phyloP scores from a whole-genome alignment of 2,888 invertebrate genomes.

The Epicampocera succincta region DNA sequence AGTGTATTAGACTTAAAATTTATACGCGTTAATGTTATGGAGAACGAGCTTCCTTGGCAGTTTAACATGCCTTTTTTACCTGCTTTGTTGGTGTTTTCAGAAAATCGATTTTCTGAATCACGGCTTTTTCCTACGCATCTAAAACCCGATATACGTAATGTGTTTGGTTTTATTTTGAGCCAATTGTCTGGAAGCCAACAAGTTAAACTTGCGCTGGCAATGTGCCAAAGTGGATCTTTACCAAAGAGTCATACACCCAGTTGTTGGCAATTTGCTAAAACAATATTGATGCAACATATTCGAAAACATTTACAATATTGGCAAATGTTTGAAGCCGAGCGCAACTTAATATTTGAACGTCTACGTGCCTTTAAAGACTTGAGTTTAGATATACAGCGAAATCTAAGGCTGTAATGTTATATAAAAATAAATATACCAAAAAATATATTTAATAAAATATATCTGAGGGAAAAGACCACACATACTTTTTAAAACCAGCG shows the following conservation, averaged over 20 bases:
- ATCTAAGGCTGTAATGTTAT: slow-evolving; percentile 59
- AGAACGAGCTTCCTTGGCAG: slow-evolving; percentile 92
- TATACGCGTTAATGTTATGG: slow-evolving; percentile 89
- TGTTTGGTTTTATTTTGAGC: slow-evolving; percentile 88
- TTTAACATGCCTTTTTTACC: slow-evolving; percentile 89
- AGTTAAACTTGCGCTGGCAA: slow-evolving; percentile 72
- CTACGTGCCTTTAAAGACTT: slow-evolving; percentile 75
- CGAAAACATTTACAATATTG: slow-evolving; percentile 75
- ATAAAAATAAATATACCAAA: slow-evolving; percentile 4
- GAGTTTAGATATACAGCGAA: slow-evolving; percentile 75
- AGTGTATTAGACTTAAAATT: slow-evolving; percentile 79
- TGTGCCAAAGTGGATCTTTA: slow-evolving; percentile 72
- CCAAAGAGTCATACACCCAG: slow-evolving; percentile 70
- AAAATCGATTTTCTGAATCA: slow-evolving; percentile 84
- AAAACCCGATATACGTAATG: slow-evolving; percentile 75
- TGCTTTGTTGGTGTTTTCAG: slow-evolving; percentile 90
- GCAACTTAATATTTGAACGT: slow-evolving; percentile 72
- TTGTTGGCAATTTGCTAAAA: slow-evolving; percentile 76
- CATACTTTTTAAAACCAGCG: no score
- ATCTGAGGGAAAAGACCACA: no score
- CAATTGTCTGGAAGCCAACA: slow-evolving; percentile 83
- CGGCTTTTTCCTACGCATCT: slow-evolving; percentile 85
- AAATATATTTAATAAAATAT: background rate
- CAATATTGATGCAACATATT: slow-evolving; percentile 74
- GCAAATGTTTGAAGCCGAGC: slow-evolving; percentile 75